A percentile compares a stretch with the other conserved stretches of the same genome.
phyloP scores from a whole-genome alignment of 2,113 vertebrate genomes.

The Centropristis striata region DNA sequence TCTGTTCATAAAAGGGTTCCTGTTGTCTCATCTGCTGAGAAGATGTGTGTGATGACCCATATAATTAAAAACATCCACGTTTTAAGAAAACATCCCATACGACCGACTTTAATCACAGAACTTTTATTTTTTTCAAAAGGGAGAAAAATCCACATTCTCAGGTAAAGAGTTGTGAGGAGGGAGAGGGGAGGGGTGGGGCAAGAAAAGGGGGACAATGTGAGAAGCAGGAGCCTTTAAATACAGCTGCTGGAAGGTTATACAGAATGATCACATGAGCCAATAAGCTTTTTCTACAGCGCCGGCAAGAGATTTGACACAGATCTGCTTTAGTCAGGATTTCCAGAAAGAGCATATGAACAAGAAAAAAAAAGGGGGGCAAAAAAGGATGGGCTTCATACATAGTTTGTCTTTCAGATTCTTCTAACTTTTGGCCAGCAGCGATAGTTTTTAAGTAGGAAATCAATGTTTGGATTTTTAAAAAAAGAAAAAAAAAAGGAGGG shows the following conservation, averaged over 20 bases:
- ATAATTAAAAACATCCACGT: background rate
- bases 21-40: background rate
- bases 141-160: conserved; percentile 83
- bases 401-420: conserved; percentile 65
- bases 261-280: conserved; percentile 81
- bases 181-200: background rate
- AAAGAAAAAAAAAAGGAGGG: conserved; percentile 74
- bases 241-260: conserved; percentile 82
- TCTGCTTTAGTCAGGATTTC: conserved; percentile 72
- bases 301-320: conserved; percentile 72
- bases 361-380: background rate
- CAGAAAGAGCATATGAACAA: conserved; percentile 65
- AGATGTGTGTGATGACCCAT: accelerated
- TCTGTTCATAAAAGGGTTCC: no score
- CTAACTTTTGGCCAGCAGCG: conserved; percentile 79
- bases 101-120: conserved; percentile 75
- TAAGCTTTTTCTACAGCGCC: conserved; percentile 83
- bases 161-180: conserved; percentile 69
- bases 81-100: background rate
- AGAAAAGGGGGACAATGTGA: conserved; percentile 56
- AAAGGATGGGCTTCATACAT: conserved; percentile 48
- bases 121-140: conserved; percentile 85
- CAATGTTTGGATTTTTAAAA: conserved; percentile 75
- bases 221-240: conserved; percentile 77
- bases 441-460: conserved; percentile 78